These are phyloP conservation scores for Nycticorax nycticorax DNA, from an alignment of 2,113 vertebrate species.

Conservation along the genomic window DNA sequence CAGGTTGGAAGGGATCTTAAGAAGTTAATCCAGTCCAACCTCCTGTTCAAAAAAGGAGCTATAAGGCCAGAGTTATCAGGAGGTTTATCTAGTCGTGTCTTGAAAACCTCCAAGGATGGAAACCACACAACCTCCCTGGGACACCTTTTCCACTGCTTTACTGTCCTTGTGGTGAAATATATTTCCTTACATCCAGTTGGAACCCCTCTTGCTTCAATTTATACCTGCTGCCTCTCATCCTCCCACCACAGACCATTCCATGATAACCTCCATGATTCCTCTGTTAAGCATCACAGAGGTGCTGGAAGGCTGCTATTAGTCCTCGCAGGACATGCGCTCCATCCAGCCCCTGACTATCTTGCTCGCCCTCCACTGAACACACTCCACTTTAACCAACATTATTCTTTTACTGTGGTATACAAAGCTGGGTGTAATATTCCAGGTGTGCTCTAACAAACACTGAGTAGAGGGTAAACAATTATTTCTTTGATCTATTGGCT, in stretches of 20 bases:
- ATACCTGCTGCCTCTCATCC: neutral
- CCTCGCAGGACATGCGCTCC: neutral
- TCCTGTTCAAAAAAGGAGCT: neutral
- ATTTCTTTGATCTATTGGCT: neutral
- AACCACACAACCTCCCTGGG: neutral
- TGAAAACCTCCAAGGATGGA: neutral
- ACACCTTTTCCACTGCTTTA: neutral
- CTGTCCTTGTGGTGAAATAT: neutral
- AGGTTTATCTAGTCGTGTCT: fast-evolving
- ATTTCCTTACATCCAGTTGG: neutral
- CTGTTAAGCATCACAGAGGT: neutral
- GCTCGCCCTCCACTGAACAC: neutral
- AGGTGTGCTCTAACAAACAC: neutral
- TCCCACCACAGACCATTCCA: neutral
- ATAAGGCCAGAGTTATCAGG: fast-evolving
- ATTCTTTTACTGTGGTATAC: neutral
- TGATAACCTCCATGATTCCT: neutral
- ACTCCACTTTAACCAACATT: neutral
- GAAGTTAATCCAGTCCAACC: neutral
- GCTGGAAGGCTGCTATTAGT: neutral
- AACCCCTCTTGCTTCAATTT: neutral
- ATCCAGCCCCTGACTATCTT: neutral
- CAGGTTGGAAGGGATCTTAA: neutral
- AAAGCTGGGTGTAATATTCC: neutral
- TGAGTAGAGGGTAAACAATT: neutral